Base-by-base conservation (phyloP, 1,140 invertebrate genomes). In the Cherax quadricarinatus region DNA sequence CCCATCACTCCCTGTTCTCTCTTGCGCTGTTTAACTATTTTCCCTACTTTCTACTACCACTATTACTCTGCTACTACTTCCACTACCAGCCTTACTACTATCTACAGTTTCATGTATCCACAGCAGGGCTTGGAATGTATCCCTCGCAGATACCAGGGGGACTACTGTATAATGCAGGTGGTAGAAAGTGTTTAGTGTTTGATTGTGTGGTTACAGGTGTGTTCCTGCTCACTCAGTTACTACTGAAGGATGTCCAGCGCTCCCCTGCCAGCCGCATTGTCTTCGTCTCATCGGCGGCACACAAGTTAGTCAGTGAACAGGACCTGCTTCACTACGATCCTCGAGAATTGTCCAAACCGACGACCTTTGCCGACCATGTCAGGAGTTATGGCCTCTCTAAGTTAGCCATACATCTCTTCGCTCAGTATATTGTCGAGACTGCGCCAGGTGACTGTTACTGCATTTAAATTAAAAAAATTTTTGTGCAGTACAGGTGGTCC, bases 341-440 rank as follows among this genome's bases (percentile, higher is more conserved):
- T 18, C 70, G 41, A 30, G 18, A 62, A 12, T 73, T 83, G 9
- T 4, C 10, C 14, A 18, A 62, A 30, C 53, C 83, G 21, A 12
- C 16, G n/a, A 51, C 78, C 10, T 89, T 89, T n/a, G 10, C 14
- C 21, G 88, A 89, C 48, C 57, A 89, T 53, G 88, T 89, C 41
- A 89, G 83, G 60, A 81, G n/a, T 24, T 89, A 89, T 73, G 88
- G 80, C 62, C n/a, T 83, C 41, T 89, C 88, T 16, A 89, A 89
- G 73, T 41, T 89, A n/a, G 88, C 88, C 14, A 1, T 89, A 5
- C 88, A 89, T 82, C 57, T 89, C 21, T 89, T 66, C 51, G 79
- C 88, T 83, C 79, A 89, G 18, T 41, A 89, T 70, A 60, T 89
- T 14, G 30, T 21, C n/a, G 7, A 70, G 49, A 70, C 79, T 49